These are phyloP conservation scores for Pterostichus niger DNA, from an alignment of 2,888 invertebrate species.

Conservation along the genomic window DNA sequence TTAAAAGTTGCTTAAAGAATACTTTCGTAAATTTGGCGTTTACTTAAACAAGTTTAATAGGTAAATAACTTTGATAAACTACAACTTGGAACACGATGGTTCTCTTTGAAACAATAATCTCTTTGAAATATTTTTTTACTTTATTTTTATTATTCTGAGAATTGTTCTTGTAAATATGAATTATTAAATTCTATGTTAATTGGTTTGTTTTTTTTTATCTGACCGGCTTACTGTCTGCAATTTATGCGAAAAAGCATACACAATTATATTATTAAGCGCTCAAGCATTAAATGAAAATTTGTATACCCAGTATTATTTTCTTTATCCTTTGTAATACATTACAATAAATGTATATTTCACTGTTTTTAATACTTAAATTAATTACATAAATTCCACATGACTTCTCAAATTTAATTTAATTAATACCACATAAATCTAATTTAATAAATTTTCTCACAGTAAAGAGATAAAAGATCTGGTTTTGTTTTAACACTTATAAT, in stretches of 20 bases:
- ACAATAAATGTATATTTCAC: background rate
- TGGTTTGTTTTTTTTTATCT: background rate
- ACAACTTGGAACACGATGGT: background rate
- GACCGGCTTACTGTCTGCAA: background rate
- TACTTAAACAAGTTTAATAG: conserved; percentile 19
- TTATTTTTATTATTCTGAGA: background rate
- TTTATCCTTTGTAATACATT: background rate
- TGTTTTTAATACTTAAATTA: background rate
- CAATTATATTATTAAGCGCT: background rate
- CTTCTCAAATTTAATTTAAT: too few species aligned
- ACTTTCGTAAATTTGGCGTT: conserved; percentile 37
- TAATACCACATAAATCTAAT: too few species aligned
- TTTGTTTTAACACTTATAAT: too few species aligned
- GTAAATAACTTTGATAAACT: conserved; percentile 24
- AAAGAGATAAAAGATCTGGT: too few species aligned
- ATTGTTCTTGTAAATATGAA: background rate
- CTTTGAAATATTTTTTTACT: background rate
- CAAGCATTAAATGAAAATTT: background rate
- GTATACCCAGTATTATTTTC: background rate
- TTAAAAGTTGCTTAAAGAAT: conserved; percentile 17
- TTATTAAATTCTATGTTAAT: background rate
- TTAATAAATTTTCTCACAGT: too few species aligned
- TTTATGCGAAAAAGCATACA: background rate
- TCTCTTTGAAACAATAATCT: background rate
- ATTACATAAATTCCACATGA: background rate